These are phyloP conservation scores for Coregonus ussuriensis DNA, from an alignment of 2,797 vertebrate genomes.

Conservation along the genomic window DNA sequence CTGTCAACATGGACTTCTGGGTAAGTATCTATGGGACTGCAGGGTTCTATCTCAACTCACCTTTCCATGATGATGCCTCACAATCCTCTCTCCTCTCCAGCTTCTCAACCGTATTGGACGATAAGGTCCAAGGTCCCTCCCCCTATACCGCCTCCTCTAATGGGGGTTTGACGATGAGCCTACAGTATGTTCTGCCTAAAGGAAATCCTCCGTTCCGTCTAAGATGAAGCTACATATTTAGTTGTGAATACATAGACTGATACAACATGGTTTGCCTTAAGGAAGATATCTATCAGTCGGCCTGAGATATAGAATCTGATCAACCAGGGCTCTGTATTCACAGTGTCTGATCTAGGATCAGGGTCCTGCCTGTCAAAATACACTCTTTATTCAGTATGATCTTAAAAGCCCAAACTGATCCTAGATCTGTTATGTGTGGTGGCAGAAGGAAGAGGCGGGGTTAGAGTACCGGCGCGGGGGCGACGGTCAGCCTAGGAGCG, in stretches of 20 bases:
- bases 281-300: too few species aligned
- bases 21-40: slow-evolving; percentile 74
- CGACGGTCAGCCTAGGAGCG: slow-evolving; percentile 90
- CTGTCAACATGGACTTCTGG: slow-evolving; percentile 85
- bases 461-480: slow-evolving; percentile 94
- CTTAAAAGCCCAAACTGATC: background rate
- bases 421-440: slow-evolving; percentile 52
- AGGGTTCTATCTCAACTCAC: background rate
- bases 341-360: background rate
- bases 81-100: too few species aligned
- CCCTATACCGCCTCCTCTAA: too few species aligned
- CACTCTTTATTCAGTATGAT: background rate
- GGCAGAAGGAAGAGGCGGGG: slow-evolving; percentile 91
- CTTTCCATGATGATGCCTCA: background rate
- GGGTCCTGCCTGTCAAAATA: background rate
- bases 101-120: too few species aligned
- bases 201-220: too few species aligned
- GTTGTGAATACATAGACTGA: too few species aligned
- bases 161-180: too few species aligned
- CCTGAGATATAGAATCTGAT: too few species aligned
- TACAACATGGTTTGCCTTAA: too few species aligned
- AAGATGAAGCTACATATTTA: too few species aligned
- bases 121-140: too few species aligned
- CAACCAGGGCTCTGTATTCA: background rate
- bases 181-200: too few species aligned